A percentile compares a stretch with the other conserved stretches of the same genome.
phyloP scores from a whole-genome alignment of 2,888 invertebrate species.

The Eristalinus aeneus region DNA sequence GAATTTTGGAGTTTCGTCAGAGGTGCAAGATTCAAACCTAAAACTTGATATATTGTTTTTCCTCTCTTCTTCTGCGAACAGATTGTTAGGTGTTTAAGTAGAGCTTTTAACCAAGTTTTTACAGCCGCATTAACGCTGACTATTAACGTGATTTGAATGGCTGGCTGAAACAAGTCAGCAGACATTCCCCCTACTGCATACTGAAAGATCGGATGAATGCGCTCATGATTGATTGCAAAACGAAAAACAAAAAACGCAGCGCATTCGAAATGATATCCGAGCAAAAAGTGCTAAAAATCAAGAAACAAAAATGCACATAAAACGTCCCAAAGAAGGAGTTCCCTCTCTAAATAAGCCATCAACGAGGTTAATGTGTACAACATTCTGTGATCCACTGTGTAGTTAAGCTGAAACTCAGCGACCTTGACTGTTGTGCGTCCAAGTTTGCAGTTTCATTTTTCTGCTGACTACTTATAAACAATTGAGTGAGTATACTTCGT shows the following conservation, averaged over 20 bases:
- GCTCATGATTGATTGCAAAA: neutral
- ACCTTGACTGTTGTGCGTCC: slow-evolving; percentile 28
- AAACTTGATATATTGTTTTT: neutral
- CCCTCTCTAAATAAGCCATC: slow-evolving; percentile 8
- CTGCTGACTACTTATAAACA: slow-evolving; percentile 19
- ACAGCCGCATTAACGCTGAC: neutral
- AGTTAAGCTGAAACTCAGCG: slow-evolving; percentile 33
- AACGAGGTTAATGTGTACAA: slow-evolving; percentile 64
- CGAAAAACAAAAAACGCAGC: neutral
- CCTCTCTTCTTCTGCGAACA: neutral
- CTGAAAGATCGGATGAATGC: neutral
- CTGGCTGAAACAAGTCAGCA: neutral
- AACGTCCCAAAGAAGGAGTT: slow-evolving; percentile 3
- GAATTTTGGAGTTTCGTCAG: neutral
- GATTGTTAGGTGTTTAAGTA: neutral
- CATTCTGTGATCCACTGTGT: slow-evolving; percentile 2
- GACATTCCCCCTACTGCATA: neutral
- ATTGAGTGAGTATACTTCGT: slow-evolving; percentile 35
- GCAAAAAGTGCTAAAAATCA: slow-evolving; percentile 8
- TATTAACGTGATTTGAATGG: neutral
- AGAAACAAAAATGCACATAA: neutral
- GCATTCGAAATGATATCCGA: neutral
- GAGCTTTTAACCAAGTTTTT: neutral
- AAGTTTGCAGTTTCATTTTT: neutral
- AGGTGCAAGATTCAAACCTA: neutral